Evolutionary conservation across 1,140 invertebrate genomes (phyloP).

Genomic region (Psix sp.): DNA sequence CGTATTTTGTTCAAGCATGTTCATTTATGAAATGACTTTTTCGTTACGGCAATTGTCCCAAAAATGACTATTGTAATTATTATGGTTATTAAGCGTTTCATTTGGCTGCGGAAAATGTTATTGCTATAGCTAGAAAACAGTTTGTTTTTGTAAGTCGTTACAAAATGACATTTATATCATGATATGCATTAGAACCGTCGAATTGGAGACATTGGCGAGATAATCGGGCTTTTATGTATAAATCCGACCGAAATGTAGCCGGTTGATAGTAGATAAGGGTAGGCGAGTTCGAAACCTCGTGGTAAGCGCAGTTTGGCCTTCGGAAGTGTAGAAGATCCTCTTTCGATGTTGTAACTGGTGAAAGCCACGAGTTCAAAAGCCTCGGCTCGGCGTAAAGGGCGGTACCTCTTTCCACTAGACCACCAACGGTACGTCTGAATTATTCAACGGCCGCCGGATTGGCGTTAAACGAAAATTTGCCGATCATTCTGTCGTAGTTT

Average conservation of each 20-base stretch:
- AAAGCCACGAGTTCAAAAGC: constrained; percentile 56
- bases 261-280: constrained; percentile 47
- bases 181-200: constrained; percentile 14
- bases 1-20: no score
- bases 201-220: constrained; percentile 31
- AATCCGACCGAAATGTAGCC: constrained; percentile 39
- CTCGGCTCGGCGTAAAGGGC: constrained; percentile 51
- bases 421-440: constrained; percentile 62
- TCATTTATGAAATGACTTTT: no score
- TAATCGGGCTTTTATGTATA: constrained; percentile 54
- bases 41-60: no score
- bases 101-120: no score
- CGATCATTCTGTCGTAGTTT: constrained; percentile 54
- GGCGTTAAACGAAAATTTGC: constrained; percentile 64
- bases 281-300: constrained; percentile 41
- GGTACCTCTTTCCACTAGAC: constrained; percentile 42
- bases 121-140: no score
- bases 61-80: no score
- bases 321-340: constrained; percentile 56
- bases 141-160: no score
- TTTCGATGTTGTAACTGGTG: constrained; percentile 53
- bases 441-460: constrained; percentile 67
- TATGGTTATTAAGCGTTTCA: no score
- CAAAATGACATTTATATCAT: constrained; percentile 25
- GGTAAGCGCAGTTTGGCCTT: constrained; percentile 42